phyloP scores from a whole-genome alignment of 1,140 invertebrate species.

The Drosophila prosaltans region DNA sequence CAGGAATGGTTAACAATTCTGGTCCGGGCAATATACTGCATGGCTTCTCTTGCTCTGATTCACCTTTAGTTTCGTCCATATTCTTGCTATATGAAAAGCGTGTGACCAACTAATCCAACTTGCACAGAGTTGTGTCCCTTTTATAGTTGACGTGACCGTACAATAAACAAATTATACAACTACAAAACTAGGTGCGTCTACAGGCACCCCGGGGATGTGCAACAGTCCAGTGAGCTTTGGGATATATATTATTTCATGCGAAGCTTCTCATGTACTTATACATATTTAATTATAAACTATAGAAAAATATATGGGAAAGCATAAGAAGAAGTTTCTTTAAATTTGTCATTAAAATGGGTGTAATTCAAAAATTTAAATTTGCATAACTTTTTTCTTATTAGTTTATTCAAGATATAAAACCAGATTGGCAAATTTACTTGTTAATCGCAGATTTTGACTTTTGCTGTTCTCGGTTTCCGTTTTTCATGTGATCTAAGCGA shows the following conservation, averaged over 20 bases:
- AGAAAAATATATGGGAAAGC: neutral
- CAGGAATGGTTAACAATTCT: conserved; percentile 51
- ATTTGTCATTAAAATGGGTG: neutral
- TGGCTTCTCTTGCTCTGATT: conserved; percentile 46
- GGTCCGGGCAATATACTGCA: conserved; percentile 53
- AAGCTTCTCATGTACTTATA: conserved; percentile 38
- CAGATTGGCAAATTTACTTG: too few relatives aligned
- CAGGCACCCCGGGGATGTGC: conserved; percentile 28
- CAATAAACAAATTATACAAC: neutral
- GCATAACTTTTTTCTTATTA: too few relatives aligned
- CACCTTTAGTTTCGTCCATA: conserved; percentile 47
- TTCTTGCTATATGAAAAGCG: conserved; percentile 26
- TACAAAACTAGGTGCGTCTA: conserved; percentile 38
- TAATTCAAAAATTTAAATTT: neutral
- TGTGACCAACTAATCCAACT: conserved; percentile 27
- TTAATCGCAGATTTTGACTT: too few relatives aligned
- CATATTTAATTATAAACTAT: conserved; percentile 42
- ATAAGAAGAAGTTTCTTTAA: neutral
- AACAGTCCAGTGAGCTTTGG: conserved; percentile 24
- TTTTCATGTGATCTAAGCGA: too few relatives aligned
- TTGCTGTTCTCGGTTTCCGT: too few relatives aligned
- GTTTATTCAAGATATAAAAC: too few relatives aligned
- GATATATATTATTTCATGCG: conserved; percentile 41
- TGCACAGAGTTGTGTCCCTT: conserved; percentile 28
- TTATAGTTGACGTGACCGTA: conserved; percentile 30